Conservation (phyloP, 2,888 invertebrate species). For the Chirona hameri region DNA sequence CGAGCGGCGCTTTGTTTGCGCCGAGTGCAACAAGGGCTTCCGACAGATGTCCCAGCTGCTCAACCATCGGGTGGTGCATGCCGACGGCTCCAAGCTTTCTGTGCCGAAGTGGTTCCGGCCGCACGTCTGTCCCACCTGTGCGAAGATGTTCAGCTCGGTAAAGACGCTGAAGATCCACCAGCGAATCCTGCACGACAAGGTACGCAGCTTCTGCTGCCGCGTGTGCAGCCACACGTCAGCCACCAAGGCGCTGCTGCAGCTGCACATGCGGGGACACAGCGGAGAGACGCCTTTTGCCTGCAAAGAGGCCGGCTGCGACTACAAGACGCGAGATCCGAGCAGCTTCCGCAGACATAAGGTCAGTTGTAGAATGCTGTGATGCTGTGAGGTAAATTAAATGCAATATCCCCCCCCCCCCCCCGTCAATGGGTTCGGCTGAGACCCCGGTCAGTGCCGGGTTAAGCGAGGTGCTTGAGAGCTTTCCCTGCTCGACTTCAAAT, state of each 20-base stretch:
- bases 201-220: constrained; percentile 23
- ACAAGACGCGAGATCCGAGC: constrained; percentile 25
- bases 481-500: no score
- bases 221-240: constrained; percentile 28
- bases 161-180: neutral
- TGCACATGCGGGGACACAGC: constrained; percentile 62
- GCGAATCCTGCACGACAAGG: constrained; percentile 13
- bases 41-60: constrained; percentile 2
- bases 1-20: neutral
- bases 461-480: no score
- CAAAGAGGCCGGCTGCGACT: constrained; percentile 53
- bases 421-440: no score
- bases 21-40: constrained; percentile 8
- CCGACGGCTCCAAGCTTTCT: neutral
- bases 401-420: no score
- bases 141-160: neutral
- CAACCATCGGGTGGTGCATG: constrained; percentile 3
- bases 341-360: constrained; percentile 1
- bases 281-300: constrained; percentile 64
- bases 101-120: constrained; percentile 3
- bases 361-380: no score
- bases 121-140: neutral
- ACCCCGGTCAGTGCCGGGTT: no score
- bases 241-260: constrained; percentile 23
- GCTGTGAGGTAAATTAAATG: no score